Conservation (phyloP, 2,797 vertebrate species). For the Lacerta viridis region DNA sequence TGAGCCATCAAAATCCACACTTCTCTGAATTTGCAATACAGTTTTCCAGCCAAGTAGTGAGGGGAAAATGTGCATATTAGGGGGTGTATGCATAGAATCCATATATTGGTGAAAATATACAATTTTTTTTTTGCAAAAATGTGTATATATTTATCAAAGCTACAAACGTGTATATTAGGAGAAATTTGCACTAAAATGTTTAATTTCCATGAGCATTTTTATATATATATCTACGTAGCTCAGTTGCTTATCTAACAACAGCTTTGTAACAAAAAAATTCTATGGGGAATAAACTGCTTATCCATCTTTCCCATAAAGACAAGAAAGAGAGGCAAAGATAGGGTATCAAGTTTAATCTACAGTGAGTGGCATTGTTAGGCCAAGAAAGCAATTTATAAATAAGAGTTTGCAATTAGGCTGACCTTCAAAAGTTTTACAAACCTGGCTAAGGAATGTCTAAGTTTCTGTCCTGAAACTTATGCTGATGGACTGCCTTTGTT, state of each 20-base stretch:
- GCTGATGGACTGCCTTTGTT: not conserved
- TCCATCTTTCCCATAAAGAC: constrained; percentile 47
- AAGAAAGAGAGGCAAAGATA: not conserved
- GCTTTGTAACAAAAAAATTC: constrained; percentile 39
- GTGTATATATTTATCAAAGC: too few species aligned
- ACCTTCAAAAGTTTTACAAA: constrained; percentile 34
- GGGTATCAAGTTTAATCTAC: constrained; percentile 51
- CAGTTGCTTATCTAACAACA: constrained; percentile 47
- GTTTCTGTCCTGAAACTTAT: not conserved
- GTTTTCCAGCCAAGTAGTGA: too few species aligned
- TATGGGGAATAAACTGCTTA: constrained; percentile 39
- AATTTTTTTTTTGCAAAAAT: too few species aligned
- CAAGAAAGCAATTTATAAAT: constrained; percentile 58
- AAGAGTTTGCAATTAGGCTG: constrained; percentile 38
- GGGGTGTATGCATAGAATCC: too few species aligned
- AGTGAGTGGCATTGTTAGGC: constrained; percentile 43
- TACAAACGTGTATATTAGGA: too few species aligned
- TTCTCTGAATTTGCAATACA: too few species aligned
- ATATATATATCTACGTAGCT: not conserved
- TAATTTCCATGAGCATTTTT: too few species aligned
- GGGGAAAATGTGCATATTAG: too few species aligned
- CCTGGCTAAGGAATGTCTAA: not conserved
- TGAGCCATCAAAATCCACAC: too few species aligned
- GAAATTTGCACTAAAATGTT: too few species aligned
- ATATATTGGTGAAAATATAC: too few species aligned